These are phyloP conservation scores for Entomyzon cyanotis DNA, from an alignment of 2,113 vertebrate species.

Conservation along the genomic window DNA sequence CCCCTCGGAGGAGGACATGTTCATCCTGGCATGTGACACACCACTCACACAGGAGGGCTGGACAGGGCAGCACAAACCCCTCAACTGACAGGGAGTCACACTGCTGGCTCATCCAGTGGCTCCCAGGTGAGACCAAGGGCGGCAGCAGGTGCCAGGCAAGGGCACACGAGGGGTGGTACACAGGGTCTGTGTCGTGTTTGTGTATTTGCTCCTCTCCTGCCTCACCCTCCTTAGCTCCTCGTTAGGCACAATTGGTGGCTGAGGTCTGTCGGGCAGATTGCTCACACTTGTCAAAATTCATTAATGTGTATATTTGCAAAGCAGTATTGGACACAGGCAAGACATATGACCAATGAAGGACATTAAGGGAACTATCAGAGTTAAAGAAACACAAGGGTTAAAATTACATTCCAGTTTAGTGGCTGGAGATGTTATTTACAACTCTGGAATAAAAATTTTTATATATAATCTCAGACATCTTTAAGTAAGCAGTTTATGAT, in stretches of 20 bases:
- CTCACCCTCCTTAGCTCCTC: rapidly evolving
- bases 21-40: neutral
- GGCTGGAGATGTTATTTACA: neutral
- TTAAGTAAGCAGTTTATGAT: neutral
- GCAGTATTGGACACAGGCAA: neutral
- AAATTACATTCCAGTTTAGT: neutral
- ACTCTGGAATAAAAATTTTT: neutral
- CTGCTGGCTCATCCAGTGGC: rapidly evolving
- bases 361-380: neutral
- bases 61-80: neutral
- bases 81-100: neutral
- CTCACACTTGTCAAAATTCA: neutral
- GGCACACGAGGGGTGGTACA: rapidly evolving
- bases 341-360: neutral
- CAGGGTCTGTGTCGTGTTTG: rapidly evolving
- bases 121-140: neutral
- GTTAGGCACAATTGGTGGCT: neutral
- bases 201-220: neutral
- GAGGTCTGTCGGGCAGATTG: neutral
- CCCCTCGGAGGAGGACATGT: rapidly evolving
- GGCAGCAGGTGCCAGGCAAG: neutral
- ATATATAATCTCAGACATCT: neutral
- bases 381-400: neutral
- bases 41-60: neutral
- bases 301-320: neutral